Evolutionary conservation across 2,888 invertebrate genomes (phyloP).

Genomic region (Drosophila flavopinicola): DNA sequence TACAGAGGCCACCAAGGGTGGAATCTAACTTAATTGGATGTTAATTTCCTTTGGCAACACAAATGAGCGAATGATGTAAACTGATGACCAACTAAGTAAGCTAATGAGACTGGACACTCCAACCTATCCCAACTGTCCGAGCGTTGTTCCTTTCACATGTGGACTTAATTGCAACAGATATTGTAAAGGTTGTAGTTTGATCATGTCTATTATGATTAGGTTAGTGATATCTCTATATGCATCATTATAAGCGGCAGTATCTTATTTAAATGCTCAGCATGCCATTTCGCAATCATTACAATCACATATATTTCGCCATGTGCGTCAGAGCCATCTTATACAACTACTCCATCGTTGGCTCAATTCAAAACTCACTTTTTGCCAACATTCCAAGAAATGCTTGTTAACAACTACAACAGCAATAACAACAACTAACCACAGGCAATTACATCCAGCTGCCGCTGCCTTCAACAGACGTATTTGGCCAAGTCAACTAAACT

Average conservation of each 20-base stretch:
- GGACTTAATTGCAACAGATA: too few relatives aligned
- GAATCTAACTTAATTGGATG: slow-evolving; percentile 46
- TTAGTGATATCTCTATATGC: too few relatives aligned
- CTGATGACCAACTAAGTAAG: slow-evolving; percentile 19
- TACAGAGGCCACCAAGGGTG: slow-evolving; percentile 5
- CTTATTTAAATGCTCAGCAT: too few relatives aligned
- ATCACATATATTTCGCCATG: not conserved
- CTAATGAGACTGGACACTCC: slow-evolving; percentile 14
- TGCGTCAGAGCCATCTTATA: slow-evolving; percentile 5
- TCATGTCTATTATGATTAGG: too few relatives aligned
- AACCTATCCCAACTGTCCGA: too few relatives aligned
- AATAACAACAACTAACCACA: slow-evolving; percentile 11
- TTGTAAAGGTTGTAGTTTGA: too few relatives aligned
- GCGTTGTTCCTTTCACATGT: too few relatives aligned
- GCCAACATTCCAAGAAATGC: slow-evolving; percentile 14
- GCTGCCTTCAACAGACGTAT: slow-evolving; percentile 41
- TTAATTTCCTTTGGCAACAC: slow-evolving; percentile 52
- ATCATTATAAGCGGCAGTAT: too few relatives aligned
- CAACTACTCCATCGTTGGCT: slow-evolving; percentile 16
- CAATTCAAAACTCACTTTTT: slow-evolving; percentile 20
- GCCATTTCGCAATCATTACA: not conserved
- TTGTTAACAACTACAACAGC: slow-evolving; percentile 29
- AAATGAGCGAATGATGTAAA: slow-evolving; percentile 56
- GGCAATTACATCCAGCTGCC: slow-evolving; percentile 54
- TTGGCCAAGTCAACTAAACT: slow-evolving; percentile 62